These are phyloP conservation scores for Pseudococcus longispinus DNA, from an alignment of 2,888 invertebrate species.

Conservation along the genomic window DNA sequence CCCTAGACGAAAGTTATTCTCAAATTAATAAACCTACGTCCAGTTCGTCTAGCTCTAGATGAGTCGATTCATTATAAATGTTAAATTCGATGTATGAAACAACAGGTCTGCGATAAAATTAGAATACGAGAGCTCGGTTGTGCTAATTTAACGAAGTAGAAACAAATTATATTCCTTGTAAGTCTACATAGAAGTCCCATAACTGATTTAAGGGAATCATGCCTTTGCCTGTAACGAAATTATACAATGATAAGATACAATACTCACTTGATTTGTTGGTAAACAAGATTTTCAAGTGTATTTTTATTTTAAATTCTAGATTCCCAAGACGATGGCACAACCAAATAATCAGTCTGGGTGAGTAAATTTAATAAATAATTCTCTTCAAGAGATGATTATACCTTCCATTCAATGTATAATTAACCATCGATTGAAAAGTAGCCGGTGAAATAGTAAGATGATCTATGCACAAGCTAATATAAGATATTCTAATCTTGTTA, in stretches of 20 bases:
- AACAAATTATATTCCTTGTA: too few species aligned
- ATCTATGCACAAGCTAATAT: not conserved
- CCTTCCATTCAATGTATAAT: not conserved
- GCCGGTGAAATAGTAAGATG: not conserved
- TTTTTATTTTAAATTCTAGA: not conserved
- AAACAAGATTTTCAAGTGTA: not conserved
- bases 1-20: not conserved
- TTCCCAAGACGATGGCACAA: conserved; percentile 14
- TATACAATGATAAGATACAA: too few species aligned
- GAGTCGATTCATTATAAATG: not conserved
- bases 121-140: not conserved
- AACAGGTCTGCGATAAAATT: not conserved
- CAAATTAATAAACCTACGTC: not conserved
- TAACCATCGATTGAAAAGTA: not conserved
- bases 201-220: too few species aligned
- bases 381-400: not conserved
- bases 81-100: not conserved
- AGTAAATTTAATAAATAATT: not conserved
- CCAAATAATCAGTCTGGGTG: not conserved
- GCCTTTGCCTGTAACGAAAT: too few species aligned
- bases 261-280: not conserved
- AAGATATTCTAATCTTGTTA: not conserved
- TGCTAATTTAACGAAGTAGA: too few species aligned
- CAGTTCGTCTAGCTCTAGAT: not conserved
- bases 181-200: too few species aligned